Base-by-base conservation (phyloP, 2,113 vertebrate species). In the Ciconia stormi region DNA sequence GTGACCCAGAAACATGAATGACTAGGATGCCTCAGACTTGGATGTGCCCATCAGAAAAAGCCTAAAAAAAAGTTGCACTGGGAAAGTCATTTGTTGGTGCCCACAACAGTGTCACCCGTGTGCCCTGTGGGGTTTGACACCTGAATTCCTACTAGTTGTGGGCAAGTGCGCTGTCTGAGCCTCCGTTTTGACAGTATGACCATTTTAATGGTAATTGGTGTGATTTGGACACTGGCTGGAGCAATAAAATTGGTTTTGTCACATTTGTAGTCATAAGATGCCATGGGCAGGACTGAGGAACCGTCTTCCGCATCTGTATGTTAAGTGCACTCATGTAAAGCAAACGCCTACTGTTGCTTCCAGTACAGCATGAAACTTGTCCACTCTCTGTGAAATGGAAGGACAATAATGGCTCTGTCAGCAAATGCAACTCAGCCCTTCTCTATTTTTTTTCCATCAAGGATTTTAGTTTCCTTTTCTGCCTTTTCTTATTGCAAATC, bases 401-500 rank as follows among this genome's bases (percentile, higher is more conserved):
- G 90, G 32, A 58, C 30, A 82, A 14, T n/a, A 73, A 79, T 26
- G 25, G 20, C 23, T 73, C 38, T 82, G 36, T 77, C 58, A 93
- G 55, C 71, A 95, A 89, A 71, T 22, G 20, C 11, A 92, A 36
- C 32, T 70, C 66, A 62, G 32, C 32, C 26, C 8, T 78, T 91
- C n/a, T 70, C 4, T 50, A 20, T 8, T 56, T 72, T 27, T 59
- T 18, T 88, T 73, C 38, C 21, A 12, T 26, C 11, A 80, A 88
- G 27, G 38, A 29, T 74, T 94, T 94, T 78, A 20, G n/a, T 86
- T 93, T 91, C 40, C 42, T 79, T 87, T 91, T 44, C n/a, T 89
- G 61, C n/a, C 40, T 87, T 92, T 93, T 82, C 58, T 55, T 72
- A 56, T 10, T 73, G 59, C 13, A 77, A 77, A 66, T 76, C 65